A percentile compares a stretch with the other conserved stretches of the same genome.
phyloP scores from a whole-genome alignment of 2,797 vertebrate species.

The Triplophysa bombifrons region DNA sequence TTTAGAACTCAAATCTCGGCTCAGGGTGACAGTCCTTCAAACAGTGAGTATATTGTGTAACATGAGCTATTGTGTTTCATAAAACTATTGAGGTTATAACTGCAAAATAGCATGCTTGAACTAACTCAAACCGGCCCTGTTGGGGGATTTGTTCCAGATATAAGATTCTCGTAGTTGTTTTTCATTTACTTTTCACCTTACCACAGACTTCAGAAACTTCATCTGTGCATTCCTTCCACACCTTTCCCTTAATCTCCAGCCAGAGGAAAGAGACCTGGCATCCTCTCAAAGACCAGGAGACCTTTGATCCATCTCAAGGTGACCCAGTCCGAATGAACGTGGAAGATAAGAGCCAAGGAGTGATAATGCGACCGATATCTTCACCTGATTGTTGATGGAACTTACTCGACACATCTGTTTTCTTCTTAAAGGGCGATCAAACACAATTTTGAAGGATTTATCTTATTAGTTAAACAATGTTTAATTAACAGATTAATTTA shows the following conservation, averaged over 20 bases:
- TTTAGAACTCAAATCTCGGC: conserved; percentile 14
- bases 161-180: neutral
- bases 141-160: neutral
- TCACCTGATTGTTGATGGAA: conserved; percentile 6
- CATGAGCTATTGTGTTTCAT: neutral
- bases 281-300: conserved; percentile 68
- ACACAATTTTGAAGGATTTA: too few species aligned
- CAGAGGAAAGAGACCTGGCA: conserved; percentile 60
- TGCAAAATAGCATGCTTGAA: neutral
- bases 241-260: conserved; percentile 51
- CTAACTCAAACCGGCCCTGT: neutral
- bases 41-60: neutral
- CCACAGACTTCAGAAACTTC: conserved; percentile 4
- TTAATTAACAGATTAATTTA: too few species aligned
- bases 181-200: neutral
- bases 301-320: conserved; percentile 70
- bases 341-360: conserved; percentile 26
- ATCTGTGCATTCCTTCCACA: conserved; percentile 54
- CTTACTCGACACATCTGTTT: conserved; percentile 4
- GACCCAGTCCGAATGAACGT: conserved; percentile 33
- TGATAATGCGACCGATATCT: conserved; percentile 34
- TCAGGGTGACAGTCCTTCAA: neutral
- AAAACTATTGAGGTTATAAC: conserved; percentile 6
- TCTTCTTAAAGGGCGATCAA: too few species aligned
- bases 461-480: too few species aligned